Percentiles rank a stretch among this genome's conserved stretches.
These are phyloP conservation scores for Brenthis daphne DNA, from an alignment of 2,888 invertebrate species.

Conservation along the genomic window DNA sequence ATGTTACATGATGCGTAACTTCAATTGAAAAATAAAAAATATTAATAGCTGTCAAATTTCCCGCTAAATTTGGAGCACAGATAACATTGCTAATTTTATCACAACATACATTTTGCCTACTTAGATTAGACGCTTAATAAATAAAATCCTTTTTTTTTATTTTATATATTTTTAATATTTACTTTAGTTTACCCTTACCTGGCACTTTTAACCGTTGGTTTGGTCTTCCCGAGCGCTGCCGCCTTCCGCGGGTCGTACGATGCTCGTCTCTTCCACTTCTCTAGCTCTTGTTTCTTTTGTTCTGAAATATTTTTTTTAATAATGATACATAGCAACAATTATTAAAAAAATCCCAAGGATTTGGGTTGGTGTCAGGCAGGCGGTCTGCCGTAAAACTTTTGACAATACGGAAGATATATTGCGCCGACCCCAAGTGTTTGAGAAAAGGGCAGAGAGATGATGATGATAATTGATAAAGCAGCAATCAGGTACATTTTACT, in stretches of 20 bases:
- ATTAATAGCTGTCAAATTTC: neutral
- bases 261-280: slow-evolving; percentile 97
- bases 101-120: neutral
- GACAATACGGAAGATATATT: no score
- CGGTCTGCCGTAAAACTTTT: no score
- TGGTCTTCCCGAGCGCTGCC: slow-evolving; percentile 70
- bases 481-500: no score
- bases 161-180: neutral
- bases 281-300: slow-evolving; percentile 89
- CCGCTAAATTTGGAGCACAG: neutral
- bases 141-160: neutral
- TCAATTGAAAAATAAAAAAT: neutral
- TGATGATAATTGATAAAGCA: neutral
- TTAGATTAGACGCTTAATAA: no score
- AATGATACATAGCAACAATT: neutral
- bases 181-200: slow-evolving; percentile 38
- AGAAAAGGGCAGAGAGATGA: no score
- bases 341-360: no score
- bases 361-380: no score
- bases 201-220: slow-evolving; percentile 53
- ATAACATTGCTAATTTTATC: neutral
- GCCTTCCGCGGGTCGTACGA: slow-evolving; percentile 92
- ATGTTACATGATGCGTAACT: no score
- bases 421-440: no score
- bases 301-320: slow-evolving; percentile 57